These are phyloP conservation scores for Hydrozoanthus tunicans DNA, from an alignment of 64 coral and sea anemone genomes.

Conservation along the genomic window DNA sequence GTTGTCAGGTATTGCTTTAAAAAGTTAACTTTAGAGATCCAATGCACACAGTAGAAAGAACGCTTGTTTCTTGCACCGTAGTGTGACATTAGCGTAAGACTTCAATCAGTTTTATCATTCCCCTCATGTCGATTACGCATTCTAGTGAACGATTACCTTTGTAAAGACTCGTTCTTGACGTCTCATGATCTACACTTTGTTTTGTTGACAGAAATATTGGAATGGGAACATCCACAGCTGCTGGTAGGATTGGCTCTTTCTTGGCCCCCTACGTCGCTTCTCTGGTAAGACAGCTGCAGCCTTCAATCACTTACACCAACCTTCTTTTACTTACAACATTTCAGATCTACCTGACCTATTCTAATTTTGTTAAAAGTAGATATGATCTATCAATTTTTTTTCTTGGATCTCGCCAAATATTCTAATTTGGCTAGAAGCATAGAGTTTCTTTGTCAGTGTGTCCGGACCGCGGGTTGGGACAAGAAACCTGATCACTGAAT, in stretches of 20 bases:
- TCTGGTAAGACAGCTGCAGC: background rate
- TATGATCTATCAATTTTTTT: background rate
- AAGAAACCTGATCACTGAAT: too few relatives aligned
- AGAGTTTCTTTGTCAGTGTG: too few relatives aligned
- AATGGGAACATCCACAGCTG: conserved; percentile 19
- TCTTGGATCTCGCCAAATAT: background rate
- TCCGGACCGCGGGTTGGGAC: too few relatives aligned
- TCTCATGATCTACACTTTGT: background rate
- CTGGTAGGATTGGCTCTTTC: conserved; percentile 27
- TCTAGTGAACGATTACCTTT: background rate
- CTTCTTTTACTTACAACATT: background rate
- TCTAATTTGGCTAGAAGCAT: too few relatives aligned
- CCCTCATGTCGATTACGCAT: background rate
- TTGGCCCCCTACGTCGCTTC: conserved; percentile 28
- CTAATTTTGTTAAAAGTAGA: background rate
- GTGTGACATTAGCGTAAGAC: background rate
- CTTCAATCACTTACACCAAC: background rate
- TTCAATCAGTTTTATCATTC: background rate
- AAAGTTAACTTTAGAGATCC: background rate
- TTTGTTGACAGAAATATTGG: background rate
- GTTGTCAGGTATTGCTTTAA: conserved; percentile 11
- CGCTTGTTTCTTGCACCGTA: background rate
- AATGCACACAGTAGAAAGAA: background rate
- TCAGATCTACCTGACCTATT: background rate
- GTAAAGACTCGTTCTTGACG: background rate